Evolutionary conservation across 2,888 invertebrate genomes (phyloP), one percentile per base, ranked within the genome.

Genomic region (Eristalis tenax): DNA sequence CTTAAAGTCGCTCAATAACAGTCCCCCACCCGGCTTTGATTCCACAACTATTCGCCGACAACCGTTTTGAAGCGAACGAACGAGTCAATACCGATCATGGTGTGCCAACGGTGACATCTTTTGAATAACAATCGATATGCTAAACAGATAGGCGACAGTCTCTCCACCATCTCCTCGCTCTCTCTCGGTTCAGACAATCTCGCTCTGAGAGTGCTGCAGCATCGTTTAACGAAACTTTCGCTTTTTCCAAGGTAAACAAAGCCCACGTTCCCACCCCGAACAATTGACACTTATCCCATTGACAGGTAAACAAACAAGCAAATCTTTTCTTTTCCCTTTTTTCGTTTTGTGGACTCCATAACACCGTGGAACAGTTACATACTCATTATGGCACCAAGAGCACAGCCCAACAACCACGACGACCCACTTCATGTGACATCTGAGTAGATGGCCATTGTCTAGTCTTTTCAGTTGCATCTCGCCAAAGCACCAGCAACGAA

Each of bases 361-460:
- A 64, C 84, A 70, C 70, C 69, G 28, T 78, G 69, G 63, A 75
- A 75, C 83, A 83, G 66, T 86, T 83, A 83, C 78, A 86, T 78
- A 71, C 65, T 83, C 75, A 63, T 79, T 70, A 76, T 78, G 50
- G 43, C 73, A 69, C 64, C 74, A 38, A 35, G 35, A 35, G 35
- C 32, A 8, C 8, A 32, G 32, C 32, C 32, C 32, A 8, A 35
- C 28, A 4, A 28, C 38, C 5, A 71, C 28, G 40, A 63, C 82
- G 86, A 86, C 86, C 78, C 78, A 86, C 75, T 83, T 86, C 71
- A 35, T 83, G 86, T 78, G 86, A 79, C 86, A 86, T 86, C 43
- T 86, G 86, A 86, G 86, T 75, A 79, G 83, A 43, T 83, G 63
- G 74, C 50, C 75, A 86, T 86, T 86, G 86, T 86, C 32, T 80